Conservation (phyloP, 2,888 invertebrate genomes). For the Tachina lurida region DNA sequence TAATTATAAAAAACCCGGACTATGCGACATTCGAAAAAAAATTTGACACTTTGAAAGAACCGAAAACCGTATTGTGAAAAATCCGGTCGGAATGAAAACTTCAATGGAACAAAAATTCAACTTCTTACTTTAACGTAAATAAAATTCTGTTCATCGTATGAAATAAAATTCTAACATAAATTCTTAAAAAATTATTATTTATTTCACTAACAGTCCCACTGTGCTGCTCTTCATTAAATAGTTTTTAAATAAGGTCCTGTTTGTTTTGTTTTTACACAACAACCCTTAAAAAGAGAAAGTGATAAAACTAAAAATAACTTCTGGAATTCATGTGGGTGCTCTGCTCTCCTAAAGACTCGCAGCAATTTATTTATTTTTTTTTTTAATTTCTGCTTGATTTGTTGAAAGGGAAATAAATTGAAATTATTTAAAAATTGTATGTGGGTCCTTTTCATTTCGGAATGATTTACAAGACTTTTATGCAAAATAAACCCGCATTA, state of each 20-base stretch:
- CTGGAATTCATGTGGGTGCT: constrained; percentile 61
- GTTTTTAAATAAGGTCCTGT: neutral
- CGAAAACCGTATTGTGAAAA: too few species aligned
- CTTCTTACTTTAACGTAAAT: too few species aligned
- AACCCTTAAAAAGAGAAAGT: constrained; percentile 27
- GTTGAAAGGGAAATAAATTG: constrained; percentile 35
- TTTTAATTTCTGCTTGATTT: constrained; percentile 40
- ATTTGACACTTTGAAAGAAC: too few species aligned
- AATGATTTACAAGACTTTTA: constrained; percentile 18
- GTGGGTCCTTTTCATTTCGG: constrained; percentile 41
- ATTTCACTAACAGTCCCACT: neutral
- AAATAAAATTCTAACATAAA: too few species aligned
- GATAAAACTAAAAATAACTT: constrained; percentile 41
- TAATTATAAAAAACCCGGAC: too few species aligned
- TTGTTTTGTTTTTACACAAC: neutral
- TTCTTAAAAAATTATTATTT: neutral
- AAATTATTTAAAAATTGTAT: constrained; percentile 24
- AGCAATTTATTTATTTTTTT: neutral
- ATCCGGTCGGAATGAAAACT: too few species aligned
- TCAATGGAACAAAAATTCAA: too few species aligned
- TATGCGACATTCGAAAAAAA: too few species aligned
- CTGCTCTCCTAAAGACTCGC: neutral
- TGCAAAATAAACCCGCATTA: constrained; percentile 29
- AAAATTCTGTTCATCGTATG: too few species aligned
- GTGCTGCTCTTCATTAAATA: neutral